phyloP scores from a whole-genome alignment of 2,113 vertebrate genomes.

The Pungitius pungitius region DNA sequence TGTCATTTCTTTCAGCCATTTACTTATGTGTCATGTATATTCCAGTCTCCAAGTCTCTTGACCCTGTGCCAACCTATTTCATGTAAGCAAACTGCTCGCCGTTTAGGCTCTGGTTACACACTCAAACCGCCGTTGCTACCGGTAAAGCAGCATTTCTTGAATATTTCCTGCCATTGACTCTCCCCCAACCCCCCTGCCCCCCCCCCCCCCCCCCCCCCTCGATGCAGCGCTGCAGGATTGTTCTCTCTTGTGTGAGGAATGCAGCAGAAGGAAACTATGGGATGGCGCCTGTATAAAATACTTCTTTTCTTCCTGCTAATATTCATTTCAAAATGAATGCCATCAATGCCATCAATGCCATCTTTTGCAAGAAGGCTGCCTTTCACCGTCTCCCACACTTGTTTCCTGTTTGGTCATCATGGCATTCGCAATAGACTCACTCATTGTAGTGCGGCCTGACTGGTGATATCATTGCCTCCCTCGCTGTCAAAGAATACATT shows the following conservation, averaged over 20 bases:
- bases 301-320: constrained; percentile 46
- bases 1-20: not conserved
- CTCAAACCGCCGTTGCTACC: not conserved
- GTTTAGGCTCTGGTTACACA: constrained; percentile 18
- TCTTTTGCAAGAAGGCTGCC: constrained; percentile 33
- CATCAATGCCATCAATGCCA: no score
- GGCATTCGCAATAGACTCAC: constrained; percentile 40
- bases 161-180: constrained; percentile 53
- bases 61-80: constrained; percentile 13
- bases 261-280: constrained; percentile 59
- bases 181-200: no score
- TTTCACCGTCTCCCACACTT: constrained; percentile 43
- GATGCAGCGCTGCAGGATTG: constrained; percentile 71
- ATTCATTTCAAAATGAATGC: constrained; percentile 43
- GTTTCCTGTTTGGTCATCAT: constrained; percentile 54
- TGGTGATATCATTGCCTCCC: constrained; percentile 10
- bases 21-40: constrained; percentile 1
- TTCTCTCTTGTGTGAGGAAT: constrained; percentile 72
- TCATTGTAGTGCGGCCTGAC: constrained; percentile 28
- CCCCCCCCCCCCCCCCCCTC: no score
- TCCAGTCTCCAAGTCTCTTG: not conserved
- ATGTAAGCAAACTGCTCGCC: constrained; percentile 26
- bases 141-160: constrained; percentile 30
- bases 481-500: not conserved
- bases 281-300: constrained; percentile 51